Evolutionary conservation across 2,113 vertebrate species (phyloP), one percentile per base, ranked within the genome.

Genomic region (Neolamprologus kungweensis): DNA sequence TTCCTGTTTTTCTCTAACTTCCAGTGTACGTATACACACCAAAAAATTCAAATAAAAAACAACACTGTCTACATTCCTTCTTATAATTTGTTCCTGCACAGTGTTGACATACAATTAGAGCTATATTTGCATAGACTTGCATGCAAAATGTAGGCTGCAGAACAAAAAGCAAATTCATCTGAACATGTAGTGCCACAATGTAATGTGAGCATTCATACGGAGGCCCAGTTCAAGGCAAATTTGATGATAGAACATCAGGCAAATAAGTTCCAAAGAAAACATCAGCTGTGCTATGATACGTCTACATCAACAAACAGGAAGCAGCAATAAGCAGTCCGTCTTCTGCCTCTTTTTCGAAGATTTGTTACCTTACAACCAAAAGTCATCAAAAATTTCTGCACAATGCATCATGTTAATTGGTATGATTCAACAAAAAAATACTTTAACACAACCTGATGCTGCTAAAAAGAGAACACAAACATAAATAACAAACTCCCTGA

Each of bases 251-350:
- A 42, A 23, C 21, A 65, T 37, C 86, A 93, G 88, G 89, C 88
- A 91, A 90, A 90, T 87, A 33, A 55, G 83, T 4, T 21, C 16
- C 60, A 68, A 84, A 81, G 35, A 81, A 87, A 90, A 85, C 57
- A 81, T 85, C 26, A 68, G 82, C 80, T 81, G 83, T 21, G 63
- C 47, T 42, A 21, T 55, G 33, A 81, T 53, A 37, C 58, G 26
- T 47, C 19, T 40, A 35, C 82, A 68, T 71, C 17, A 54, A 7
- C 19, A 89, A 78, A 58, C 45, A 83, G 31, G 37, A 57, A 19
- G 35, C 35, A 37, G 12, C 58, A 57, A 47, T n/a, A 51, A 80
- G 28, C 45, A 13, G 12, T 23, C 6, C 16, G 7, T 23, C 42
- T 73, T 40, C 51, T 6, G 6, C 31, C 47, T 85, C 5, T 55